phyloP scores from a whole-genome alignment of 1,140 invertebrate genomes.

The Drosophila nigrodunni region DNA sequence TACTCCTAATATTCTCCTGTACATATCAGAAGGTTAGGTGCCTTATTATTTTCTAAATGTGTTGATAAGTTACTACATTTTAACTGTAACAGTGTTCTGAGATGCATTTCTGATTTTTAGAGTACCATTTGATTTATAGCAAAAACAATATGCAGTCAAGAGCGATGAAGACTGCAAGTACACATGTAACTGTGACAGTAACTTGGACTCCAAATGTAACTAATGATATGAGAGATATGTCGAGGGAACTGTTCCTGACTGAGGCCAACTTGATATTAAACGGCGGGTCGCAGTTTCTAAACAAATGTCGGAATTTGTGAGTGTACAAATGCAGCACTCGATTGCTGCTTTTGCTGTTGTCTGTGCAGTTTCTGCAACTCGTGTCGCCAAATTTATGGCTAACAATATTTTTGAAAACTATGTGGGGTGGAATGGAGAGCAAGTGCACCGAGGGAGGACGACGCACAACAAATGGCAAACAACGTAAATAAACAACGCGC shows the following conservation, averaged over 20 bases:
- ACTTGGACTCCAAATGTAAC: slow-evolving; percentile 1
- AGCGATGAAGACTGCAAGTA: not conserved
- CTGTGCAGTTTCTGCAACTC: slow-evolving; percentile 24
- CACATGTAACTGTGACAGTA: slow-evolving; percentile 8
- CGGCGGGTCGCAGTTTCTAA: slow-evolving; percentile 51
- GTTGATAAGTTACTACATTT: too few relatives aligned
- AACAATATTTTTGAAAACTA: slow-evolving; percentile 74
- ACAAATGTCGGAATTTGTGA: slow-evolving; percentile 70
- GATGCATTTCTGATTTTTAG: too few relatives aligned
- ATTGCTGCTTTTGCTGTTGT: slow-evolving; percentile 22
- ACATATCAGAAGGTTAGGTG: too few relatives aligned
- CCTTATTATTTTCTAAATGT: too few relatives aligned
- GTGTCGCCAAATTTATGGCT: slow-evolving; percentile 77
- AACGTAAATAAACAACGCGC: slow-evolving; percentile 75
- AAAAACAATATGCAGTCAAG: not conserved
- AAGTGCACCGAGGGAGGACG: not conserved
- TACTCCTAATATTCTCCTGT: too few relatives aligned
- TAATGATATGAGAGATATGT: slow-evolving; percentile 6
- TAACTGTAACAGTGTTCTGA: too few relatives aligned
- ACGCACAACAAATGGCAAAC: slow-evolving; percentile 70
- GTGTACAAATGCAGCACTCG: slow-evolving; percentile 54
- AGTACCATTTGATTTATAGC: not conserved
- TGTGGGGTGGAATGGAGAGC: slow-evolving; percentile 34
- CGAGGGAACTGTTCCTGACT: slow-evolving; percentile 25
- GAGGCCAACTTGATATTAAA: slow-evolving; percentile 59